Evolutionary conservation across 35 echinoderm and acorn worm genomes (phyloP).

Genomic region (Apostichopus californicus): DNA sequence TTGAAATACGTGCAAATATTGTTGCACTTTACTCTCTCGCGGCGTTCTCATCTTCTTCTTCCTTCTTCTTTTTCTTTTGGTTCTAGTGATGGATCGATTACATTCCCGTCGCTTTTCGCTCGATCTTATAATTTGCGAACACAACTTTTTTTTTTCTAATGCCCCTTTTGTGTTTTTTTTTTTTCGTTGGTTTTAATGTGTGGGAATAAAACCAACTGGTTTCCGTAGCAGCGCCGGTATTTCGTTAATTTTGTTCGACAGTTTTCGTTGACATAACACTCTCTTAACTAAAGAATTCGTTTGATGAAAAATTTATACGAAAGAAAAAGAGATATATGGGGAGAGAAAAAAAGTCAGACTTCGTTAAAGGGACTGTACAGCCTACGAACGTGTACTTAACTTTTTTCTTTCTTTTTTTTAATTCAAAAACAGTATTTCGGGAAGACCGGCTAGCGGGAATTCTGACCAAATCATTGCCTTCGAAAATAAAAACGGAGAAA

Average conservation of each 20-base stretch:
- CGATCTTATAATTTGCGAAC: background rate
- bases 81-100: background rate
- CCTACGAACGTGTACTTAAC: no score
- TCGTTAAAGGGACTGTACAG: background rate
- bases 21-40: background rate
- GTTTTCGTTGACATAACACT: slow-evolving; percentile 29
- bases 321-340: background rate
- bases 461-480: no score
- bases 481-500: no score
- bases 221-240: slow-evolving; percentile 19
- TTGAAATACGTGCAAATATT: background rate
- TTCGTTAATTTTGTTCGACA: slow-evolving; percentile 23
- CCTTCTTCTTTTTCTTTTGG: background rate
- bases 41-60: background rate
- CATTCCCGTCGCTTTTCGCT: background rate
- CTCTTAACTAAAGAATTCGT: background rate
- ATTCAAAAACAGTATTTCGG: no score
- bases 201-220: slow-evolving; percentile 29
- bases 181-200: slow-evolving; percentile 3
- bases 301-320: slow-evolving; percentile 38
- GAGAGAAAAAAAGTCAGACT: background rate
- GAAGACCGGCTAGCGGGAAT: no score
- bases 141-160: background rate
- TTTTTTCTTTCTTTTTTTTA: no score
- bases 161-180: background rate